phyloP scores from a whole-genome alignment of 2,797 vertebrate species.

The Catamblyrhynchus diadema region DNA sequence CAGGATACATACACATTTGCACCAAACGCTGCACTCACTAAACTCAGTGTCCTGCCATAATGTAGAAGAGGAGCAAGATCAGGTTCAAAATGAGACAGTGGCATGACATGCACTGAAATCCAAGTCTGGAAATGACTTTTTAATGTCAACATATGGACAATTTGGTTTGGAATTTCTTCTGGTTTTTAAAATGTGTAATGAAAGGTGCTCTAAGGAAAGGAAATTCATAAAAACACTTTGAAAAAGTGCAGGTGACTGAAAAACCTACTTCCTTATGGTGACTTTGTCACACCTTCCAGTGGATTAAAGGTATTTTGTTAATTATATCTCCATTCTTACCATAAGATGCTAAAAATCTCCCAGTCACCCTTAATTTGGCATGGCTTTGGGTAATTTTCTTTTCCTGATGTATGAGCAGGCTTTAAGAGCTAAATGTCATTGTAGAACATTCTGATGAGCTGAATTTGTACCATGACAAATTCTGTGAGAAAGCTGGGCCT shows the following conservation, averaged over 20 bases:
- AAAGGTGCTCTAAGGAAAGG: neutral
- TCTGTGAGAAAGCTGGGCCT: neutral
- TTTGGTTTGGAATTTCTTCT: neutral
- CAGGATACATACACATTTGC: neutral
- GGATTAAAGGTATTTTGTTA: neutral
- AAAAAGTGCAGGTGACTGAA: neutral
- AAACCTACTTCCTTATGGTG: neutral
- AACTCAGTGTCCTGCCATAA: constrained; percentile 2
- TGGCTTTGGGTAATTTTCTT: neutral
- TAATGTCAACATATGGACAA: neutral
- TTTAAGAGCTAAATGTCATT: neutral
- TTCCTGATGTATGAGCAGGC: neutral
- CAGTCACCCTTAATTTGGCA: neutral
- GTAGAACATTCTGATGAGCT: neutral
- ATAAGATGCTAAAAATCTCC: neutral
- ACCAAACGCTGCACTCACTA: constrained; percentile 19
- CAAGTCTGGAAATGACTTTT: neutral
- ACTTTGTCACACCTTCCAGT: neutral
- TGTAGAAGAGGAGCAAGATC: neutral
- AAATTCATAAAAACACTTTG: neutral
- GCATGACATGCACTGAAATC: neutral
- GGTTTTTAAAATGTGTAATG: neutral
- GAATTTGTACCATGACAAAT: neutral
- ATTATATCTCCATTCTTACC: neutral
- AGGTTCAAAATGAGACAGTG: neutral